These are phyloP conservation scores for Aleadryas rufinucha DNA, from an alignment of 2,113 vertebrate genomes.

Conservation along the genomic window DNA sequence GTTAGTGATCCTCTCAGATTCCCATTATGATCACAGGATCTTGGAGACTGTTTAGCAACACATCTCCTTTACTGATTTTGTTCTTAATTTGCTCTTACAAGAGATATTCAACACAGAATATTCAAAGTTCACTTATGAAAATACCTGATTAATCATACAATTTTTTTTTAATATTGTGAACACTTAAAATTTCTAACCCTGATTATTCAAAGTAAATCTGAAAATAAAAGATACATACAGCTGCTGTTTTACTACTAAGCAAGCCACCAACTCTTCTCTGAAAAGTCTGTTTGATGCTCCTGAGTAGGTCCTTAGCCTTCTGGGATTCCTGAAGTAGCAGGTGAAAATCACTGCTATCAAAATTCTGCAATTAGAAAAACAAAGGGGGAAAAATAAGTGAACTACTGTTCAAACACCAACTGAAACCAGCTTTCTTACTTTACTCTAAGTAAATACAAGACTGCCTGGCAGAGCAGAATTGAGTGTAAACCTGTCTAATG, in stretches of 20 bases:
- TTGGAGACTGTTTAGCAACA: not conserved
- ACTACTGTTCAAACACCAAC: not conserved
- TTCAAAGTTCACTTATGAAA: not conserved
- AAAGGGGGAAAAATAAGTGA: not conserved
- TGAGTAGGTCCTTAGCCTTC: constrained; percentile 68
- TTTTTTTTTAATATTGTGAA: not conserved
- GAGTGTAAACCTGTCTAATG: not conserved
- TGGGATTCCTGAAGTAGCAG: constrained; percentile 70
- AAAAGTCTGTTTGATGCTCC: constrained; percentile 48
- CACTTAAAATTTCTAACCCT: not conserved
- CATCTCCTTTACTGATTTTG: not conserved
- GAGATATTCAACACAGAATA: not conserved
- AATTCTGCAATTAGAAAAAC: constrained; percentile 39
- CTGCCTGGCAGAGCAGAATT: not conserved
- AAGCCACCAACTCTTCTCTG: constrained; percentile 30
- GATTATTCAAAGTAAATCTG: not conserved
- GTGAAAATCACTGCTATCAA: constrained; percentile 67
- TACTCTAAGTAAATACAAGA: not conserved
- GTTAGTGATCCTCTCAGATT: not conserved
- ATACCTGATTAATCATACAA: not conserved
- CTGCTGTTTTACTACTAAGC: not conserved
- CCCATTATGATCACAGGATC: not conserved
- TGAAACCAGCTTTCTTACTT: not conserved
- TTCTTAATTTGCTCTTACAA: not conserved
- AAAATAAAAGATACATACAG: constrained; percentile 55